Percentiles rank a stretch among this genome's conserved stretches.
Evolutionary conservation across 23 tunicate species (phyloP).

Genomic region (Trididemnum nubilum): DNA sequence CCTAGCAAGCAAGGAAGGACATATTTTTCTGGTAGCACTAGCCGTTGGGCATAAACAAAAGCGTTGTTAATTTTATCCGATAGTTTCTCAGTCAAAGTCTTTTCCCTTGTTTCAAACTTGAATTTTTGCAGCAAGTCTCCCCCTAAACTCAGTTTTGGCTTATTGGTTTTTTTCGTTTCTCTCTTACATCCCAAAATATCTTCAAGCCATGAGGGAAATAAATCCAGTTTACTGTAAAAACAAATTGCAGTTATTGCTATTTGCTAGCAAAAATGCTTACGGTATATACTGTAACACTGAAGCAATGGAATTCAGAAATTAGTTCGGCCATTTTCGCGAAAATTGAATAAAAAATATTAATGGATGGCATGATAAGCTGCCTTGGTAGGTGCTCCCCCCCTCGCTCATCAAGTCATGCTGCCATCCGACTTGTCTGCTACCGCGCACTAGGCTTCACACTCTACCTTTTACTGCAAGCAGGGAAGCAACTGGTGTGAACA

Average conservation of each 20-base stretch:
- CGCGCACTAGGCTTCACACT: too few relatives aligned
- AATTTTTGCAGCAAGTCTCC: slow-evolving; percentile 38
- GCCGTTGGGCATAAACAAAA: slow-evolving; percentile 62
- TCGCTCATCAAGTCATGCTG: too few relatives aligned
- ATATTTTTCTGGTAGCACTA: slow-evolving; percentile 67
- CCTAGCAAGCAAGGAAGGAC: slow-evolving; percentile 79
- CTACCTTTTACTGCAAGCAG: too few relatives aligned
- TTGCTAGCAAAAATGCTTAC: not conserved
- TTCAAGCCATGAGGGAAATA: slow-evolving; percentile 44
- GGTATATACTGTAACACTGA: too few relatives aligned
- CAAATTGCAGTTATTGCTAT: not conserved
- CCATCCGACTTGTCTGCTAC: too few relatives aligned
- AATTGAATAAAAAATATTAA: too few relatives aligned
- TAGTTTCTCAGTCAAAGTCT: slow-evolving; percentile 49
- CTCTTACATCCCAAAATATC: slow-evolving; percentile 30
- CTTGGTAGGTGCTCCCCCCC: too few relatives aligned
- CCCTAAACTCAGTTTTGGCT: slow-evolving; percentile 38
- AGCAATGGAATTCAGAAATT: too few relatives aligned
- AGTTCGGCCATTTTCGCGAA: too few relatives aligned
- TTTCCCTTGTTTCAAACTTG: slow-evolving; percentile 52
- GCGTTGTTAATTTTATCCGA: slow-evolving; percentile 45
- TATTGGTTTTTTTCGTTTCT: slow-evolving; percentile 2
- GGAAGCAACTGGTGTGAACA: too few relatives aligned
- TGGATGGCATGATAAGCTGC: too few relatives aligned
- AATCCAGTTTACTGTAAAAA: slow-evolving; percentile 42